Conservation (phyloP, 2,888 invertebrate genomes). For the Macrosiphum euphorbiae region DNA sequence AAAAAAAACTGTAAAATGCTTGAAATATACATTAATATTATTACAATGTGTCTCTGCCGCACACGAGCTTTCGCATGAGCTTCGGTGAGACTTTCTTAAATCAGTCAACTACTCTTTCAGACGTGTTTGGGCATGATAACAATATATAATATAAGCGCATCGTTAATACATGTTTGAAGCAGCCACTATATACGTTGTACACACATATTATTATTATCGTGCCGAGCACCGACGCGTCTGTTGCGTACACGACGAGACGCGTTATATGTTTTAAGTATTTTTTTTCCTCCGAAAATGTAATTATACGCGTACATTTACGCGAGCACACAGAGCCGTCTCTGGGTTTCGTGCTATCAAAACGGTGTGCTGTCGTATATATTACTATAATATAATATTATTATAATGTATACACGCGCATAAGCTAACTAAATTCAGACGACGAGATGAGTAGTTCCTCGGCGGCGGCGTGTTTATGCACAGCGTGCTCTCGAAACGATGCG, state of each 20-base stretch:
- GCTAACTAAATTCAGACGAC: conserved; percentile 24
- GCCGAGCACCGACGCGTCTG: background rate
- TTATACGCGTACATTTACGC: background rate
- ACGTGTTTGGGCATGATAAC: no score
- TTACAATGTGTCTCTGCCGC: background rate
- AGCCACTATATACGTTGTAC: background rate
- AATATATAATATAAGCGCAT: background rate
- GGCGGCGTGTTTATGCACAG: conserved; percentile 1
- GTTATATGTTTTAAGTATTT: background rate
- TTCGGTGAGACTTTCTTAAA: no score
- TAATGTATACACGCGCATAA: background rate
- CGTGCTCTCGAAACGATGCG: background rate
- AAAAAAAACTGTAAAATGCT: background rate
- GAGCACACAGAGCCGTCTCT: background rate
- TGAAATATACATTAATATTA: background rate
- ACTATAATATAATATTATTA: conserved; percentile 4
- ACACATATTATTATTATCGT: background rate
- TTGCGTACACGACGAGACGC: background rate
- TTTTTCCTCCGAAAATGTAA: background rate
- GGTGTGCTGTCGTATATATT: background rate
- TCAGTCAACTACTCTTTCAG: no score
- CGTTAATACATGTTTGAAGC: background rate
- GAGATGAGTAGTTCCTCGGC: background rate
- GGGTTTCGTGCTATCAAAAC: background rate
- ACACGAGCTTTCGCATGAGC: background rate